Evolutionary conservation across 2,113 vertebrate genomes (phyloP).

Genomic region (Hiodon tergisus): DNA sequence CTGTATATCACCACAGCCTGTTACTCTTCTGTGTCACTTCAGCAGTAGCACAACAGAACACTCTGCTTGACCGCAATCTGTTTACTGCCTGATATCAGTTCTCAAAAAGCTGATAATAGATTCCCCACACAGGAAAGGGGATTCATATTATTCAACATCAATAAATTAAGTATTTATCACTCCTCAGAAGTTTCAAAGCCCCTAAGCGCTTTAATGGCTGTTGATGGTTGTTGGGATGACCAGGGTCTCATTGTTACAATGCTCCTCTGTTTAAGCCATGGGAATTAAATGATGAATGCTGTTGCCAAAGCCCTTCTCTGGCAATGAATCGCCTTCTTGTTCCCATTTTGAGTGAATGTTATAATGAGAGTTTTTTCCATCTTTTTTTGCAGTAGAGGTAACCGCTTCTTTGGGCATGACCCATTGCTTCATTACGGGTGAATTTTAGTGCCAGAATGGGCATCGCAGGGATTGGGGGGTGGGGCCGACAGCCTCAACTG

Average conservation of each 20-base stretch:
- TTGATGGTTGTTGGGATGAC: constrained; percentile 17
- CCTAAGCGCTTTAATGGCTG: constrained; percentile 26
- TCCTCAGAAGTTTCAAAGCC: constrained; percentile 20
- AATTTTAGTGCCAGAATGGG: constrained; percentile 4
- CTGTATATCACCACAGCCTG: too few relatives aligned
- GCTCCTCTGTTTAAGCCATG: constrained; percentile 34
- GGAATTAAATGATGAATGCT: constrained; percentile 35
- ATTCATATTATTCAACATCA: constrained; percentile 20
- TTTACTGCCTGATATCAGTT: constrained; percentile 23
- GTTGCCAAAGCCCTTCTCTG: constrained; percentile 23
- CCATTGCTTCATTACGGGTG: constrained; percentile 23
- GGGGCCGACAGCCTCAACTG: too few relatives aligned
- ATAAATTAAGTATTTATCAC: constrained; percentile 29
- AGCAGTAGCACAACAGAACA: constrained; percentile 10
- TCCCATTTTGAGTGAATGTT: constrained; percentile 29
- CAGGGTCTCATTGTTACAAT: constrained; percentile 28
- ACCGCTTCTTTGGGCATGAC: constrained; percentile 23
- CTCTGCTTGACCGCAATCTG: background rate
- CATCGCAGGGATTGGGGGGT: background rate
- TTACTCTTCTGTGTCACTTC: constrained; percentile 10
- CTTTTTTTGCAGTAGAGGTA: constrained; percentile 18
- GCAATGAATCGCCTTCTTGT: constrained; percentile 39
- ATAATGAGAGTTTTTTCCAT: constrained; percentile 30
- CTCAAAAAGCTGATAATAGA: constrained; percentile 31
- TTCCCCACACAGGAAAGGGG: background rate